Conservation (phyloP, 2,113 vertebrate genomes). For the Pogonocichla stellata region DNA sequence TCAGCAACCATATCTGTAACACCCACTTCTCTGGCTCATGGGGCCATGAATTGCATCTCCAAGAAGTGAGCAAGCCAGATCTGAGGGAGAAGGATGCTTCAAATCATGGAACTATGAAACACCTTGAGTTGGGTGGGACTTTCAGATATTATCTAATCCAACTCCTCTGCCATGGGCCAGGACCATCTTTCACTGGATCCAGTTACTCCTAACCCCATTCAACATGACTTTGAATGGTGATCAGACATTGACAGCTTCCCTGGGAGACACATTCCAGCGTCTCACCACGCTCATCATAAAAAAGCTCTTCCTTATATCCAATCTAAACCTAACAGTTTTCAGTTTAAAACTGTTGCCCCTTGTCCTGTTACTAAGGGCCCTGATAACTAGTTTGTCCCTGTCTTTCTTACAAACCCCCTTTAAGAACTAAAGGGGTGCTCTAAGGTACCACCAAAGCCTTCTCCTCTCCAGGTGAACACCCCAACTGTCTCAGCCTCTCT, state of each 20-base stretch:
- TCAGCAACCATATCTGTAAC: background rate
- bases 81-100: background rate
- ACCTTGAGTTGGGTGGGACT: background rate
- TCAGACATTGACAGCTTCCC: background rate
- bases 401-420: background rate
- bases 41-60: background rate
- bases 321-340: background rate
- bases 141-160: background rate
- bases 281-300: background rate
- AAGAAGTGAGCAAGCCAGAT: background rate
- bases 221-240: background rate
- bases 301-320: background rate
- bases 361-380: background rate
- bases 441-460: background rate
- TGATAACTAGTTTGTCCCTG: background rate
- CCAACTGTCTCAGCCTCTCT: accelerated
- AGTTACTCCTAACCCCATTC: background rate
- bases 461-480: background rate
- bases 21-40: background rate
- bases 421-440: background rate
- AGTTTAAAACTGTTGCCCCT: background rate
- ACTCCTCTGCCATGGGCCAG: background rate
- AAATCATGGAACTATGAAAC: background rate
- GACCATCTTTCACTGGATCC: background rate
- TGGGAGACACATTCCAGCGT: background rate